These are phyloP conservation scores for Chloromyia formosa DNA, from an alignment of 2,888 invertebrate species.

Conservation along the genomic window DNA sequence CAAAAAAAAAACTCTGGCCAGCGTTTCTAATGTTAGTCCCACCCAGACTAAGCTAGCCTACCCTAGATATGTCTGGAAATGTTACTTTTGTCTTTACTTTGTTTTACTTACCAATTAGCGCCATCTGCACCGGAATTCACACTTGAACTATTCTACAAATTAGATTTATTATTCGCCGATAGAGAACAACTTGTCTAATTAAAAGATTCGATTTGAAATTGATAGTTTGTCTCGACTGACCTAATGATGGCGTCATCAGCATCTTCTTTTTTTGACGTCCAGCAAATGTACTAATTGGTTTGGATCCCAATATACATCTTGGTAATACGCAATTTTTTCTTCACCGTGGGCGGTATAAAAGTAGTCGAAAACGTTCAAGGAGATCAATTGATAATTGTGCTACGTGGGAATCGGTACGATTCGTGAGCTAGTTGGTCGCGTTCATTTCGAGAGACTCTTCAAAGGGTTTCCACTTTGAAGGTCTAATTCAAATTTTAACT, in stretches of 20 bases:
- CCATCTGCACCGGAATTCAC: too few species aligned
- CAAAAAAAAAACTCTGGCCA: too few species aligned
- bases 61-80: neutral
- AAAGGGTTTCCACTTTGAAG: slow-evolving; percentile 33
- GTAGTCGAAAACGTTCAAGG: slow-evolving; percentile 10
- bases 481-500: neutral
- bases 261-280: slow-evolving; percentile 7
- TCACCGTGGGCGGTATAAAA: slow-evolving; percentile 26
- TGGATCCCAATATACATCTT: neutral
- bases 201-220: slow-evolving; percentile 11
- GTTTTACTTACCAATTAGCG: neutral
- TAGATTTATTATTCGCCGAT: slow-evolving; percentile 16
- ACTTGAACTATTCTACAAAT: neutral
- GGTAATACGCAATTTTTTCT: neutral
- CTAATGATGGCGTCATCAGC: slow-evolving; percentile 11
- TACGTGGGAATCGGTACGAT: slow-evolving; percentile 29
- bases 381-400: slow-evolving; percentile 33
- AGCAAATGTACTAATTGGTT: slow-evolving; percentile 31
- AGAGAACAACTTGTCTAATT: slow-evolving; percentile 29
- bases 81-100: neutral
- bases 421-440: neutral
- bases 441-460: slow-evolving; percentile 29
- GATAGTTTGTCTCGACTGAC: neutral
- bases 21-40: too few species aligned
- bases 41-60: too few species aligned